Conservation (phyloP, 92 coral and sea anemone species). For the Siderastrea siderea region DNA sequence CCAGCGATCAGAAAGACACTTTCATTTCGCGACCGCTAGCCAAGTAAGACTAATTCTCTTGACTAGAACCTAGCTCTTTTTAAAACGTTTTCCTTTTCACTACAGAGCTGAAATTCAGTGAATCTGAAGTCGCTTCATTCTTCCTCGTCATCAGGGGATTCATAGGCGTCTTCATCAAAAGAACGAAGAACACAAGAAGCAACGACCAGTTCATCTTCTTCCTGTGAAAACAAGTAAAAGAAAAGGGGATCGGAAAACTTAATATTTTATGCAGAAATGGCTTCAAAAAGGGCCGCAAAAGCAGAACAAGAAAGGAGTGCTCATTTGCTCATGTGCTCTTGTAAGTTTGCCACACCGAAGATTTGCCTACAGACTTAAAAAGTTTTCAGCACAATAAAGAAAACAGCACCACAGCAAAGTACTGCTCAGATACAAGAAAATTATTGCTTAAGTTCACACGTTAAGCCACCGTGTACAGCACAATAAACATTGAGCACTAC, state of each 20-base stretch:
- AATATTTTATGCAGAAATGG: background rate
- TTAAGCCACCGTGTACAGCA: background rate
- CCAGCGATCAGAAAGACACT: background rate
- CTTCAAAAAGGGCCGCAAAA: too few species aligned
- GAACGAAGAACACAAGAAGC: slow-evolving; percentile 91
- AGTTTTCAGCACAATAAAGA: too few species aligned
- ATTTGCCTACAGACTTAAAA: too few species aligned
- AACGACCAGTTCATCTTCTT: slow-evolving; percentile 90
- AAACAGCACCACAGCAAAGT: too few species aligned
- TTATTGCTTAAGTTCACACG: too few species aligned
- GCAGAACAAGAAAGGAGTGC: too few species aligned
- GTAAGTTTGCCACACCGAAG: too few species aligned
- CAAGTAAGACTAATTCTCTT: background rate
- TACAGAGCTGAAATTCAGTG: background rate
- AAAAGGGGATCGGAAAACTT: background rate
- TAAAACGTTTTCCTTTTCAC: background rate
- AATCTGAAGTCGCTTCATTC: slow-evolving; percentile 27
- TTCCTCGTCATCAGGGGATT: slow-evolving; percentile 89
- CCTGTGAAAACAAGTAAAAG: slow-evolving; percentile 50
- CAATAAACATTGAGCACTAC: background rate
- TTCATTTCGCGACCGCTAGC: background rate
- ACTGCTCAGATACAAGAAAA: too few species aligned
- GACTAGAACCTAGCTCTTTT: background rate
- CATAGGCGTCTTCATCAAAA: slow-evolving; percentile 91
- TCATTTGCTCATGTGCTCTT: too few species aligned